Evolutionary conservation across 64 coral and sea anemone species (phyloP).

Genomic region (Porites lutea): DNA sequence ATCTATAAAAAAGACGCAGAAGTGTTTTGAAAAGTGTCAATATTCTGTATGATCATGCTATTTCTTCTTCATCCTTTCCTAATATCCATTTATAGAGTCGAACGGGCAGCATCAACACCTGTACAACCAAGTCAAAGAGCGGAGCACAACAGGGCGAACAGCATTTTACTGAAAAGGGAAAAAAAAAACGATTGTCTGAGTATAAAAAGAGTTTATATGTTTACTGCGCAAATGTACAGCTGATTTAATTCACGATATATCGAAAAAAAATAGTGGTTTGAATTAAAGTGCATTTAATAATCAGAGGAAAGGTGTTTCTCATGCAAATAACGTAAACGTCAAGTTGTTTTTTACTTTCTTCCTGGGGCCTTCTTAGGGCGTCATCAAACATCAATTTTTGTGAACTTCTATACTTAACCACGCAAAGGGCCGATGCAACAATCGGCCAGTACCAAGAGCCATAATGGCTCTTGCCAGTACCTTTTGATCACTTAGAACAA

Average conservation of each 20-base stretch:
- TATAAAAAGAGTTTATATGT: neutral
- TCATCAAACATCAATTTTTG: too few species aligned
- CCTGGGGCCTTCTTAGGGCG: too few species aligned
- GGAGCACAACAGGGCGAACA: conserved; percentile 43
- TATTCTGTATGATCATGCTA: neutral
- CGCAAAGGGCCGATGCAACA: too few species aligned
- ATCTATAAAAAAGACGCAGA: neutral
- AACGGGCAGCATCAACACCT: conserved; percentile 17
- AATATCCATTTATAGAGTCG: conserved; percentile 26
- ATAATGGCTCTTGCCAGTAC: too few species aligned
- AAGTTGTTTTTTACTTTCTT: too few species aligned
- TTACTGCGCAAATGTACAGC: neutral
- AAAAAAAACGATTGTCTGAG: neutral
- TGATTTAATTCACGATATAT: neutral
- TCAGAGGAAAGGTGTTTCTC: too few species aligned
- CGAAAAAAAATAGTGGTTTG: neutral
- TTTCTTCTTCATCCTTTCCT: conserved; percentile 18
- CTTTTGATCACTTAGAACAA: too few species aligned
- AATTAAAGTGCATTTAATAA: too few species aligned
- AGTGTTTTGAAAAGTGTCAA: conserved; percentile 5
- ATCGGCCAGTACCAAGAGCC: too few species aligned
- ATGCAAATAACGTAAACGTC: too few species aligned
- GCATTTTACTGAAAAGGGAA: conserved; percentile 28
- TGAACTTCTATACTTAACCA: too few species aligned
- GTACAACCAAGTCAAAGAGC: conserved; percentile 28